These are phyloP conservation scores for Enteromius anoplus DNA, from an alignment of 2,797 vertebrate genomes.

Conservation along the genomic window DNA sequence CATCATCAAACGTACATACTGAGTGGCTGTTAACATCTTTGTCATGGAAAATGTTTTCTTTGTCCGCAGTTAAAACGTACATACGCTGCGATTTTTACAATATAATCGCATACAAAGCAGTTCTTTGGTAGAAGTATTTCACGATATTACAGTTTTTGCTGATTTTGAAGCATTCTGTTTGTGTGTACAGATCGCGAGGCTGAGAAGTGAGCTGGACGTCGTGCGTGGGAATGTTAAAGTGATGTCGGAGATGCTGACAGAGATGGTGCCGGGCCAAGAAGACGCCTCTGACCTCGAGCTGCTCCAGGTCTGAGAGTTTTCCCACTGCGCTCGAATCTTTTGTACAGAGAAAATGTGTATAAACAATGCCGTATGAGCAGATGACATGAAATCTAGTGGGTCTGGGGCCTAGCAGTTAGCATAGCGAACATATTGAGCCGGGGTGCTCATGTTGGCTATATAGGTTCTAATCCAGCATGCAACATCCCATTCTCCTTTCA, in stretches of 20 bases:
- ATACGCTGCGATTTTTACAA: neutral
- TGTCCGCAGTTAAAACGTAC: too few relatives aligned
- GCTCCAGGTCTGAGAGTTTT: conserved; percentile 57
- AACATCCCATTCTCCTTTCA: neutral
- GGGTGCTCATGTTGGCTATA: neutral
- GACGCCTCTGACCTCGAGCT: conserved; percentile 92
- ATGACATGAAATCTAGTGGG: neutral
- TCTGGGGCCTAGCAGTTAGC: neutral
- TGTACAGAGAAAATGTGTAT: neutral
- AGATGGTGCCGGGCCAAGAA: conserved; percentile 96
- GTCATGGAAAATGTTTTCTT: too few relatives aligned
- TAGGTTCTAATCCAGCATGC: neutral
- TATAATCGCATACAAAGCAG: neutral
- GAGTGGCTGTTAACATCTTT: too few relatives aligned
- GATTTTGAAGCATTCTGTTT: neutral
- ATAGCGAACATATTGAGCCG: neutral
- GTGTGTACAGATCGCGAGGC: conserved; percentile 84
- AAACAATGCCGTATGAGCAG: neutral
- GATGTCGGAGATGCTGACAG: conserved; percentile 99
- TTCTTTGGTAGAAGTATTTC: neutral
- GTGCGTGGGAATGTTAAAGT: conserved; percentile 97
- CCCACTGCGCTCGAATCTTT: neutral
- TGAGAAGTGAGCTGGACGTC: conserved; percentile 93
- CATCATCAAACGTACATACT: too few relatives aligned
- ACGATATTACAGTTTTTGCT: conserved; percentile 20